phyloP scores from a whole-genome alignment of 2,888 invertebrate genomes.

The Allolobophora icterica region DNA sequence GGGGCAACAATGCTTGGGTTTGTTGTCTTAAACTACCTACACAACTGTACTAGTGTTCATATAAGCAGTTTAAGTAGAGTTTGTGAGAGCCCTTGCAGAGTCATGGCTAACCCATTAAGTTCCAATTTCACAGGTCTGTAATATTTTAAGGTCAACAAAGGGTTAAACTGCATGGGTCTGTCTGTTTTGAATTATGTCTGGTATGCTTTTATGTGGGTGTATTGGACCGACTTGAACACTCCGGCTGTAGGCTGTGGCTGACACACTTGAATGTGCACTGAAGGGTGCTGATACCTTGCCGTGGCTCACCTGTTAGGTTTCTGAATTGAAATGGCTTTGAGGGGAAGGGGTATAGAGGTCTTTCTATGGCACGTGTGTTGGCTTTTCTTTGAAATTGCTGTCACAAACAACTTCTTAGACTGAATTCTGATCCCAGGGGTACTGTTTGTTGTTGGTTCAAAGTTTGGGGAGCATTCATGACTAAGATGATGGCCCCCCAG shows the following conservation, averaged over 20 bases:
- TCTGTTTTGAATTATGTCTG: slow-evolving; percentile 4
- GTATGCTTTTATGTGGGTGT: neutral
- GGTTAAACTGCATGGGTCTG: neutral
- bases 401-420: too few relatives aligned
- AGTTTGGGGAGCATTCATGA: too few relatives aligned
- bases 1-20: neutral
- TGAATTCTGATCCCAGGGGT: neutral
- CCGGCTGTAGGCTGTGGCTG: neutral
- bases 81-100: neutral
- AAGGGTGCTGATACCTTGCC: neutral
- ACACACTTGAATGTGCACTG: neutral
- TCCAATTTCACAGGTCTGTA: neutral
- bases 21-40: neutral
- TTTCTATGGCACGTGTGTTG: neutral
- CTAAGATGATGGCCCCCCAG: too few relatives aligned
- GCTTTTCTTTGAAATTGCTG: neutral
- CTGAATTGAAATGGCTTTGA: neutral
- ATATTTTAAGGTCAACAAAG: slow-evolving; percentile 8
- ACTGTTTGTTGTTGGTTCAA: too few relatives aligned
- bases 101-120: neutral
- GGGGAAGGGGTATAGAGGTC: neutral
- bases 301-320: neutral
- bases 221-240: neutral
- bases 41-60: neutral
- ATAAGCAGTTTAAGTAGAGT: neutral